Evolutionary conservation across 2,888 invertebrate genomes (phyloP).

Genomic region (Coenonympha arcania): DNA sequence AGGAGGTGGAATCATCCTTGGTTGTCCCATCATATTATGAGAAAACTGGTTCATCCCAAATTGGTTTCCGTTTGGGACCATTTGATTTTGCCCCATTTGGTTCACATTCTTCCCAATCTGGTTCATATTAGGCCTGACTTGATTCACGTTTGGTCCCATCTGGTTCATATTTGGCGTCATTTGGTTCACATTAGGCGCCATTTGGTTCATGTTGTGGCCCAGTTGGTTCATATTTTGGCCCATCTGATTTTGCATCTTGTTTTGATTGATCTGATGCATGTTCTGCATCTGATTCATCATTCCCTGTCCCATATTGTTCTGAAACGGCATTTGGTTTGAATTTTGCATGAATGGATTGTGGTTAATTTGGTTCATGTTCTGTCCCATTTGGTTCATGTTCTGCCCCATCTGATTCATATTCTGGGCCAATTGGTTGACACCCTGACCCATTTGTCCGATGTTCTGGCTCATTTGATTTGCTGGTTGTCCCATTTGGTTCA

Average conservation of each 20-base stretch:
- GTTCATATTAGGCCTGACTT: constrained; percentile 31
- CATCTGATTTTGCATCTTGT: constrained; percentile 37
- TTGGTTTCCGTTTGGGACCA: constrained; percentile 56
- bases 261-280: constrained; percentile 34
- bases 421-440: constrained; percentile 33
- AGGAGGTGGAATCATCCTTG: constrained; percentile 60
- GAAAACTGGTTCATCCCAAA: constrained; percentile 55
- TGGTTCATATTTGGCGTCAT: constrained; percentile 33
- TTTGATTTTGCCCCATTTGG: constrained; percentile 35
- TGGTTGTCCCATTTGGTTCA: constrained; percentile 31
- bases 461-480: constrained; percentile 39
- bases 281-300: constrained; percentile 35
- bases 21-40: constrained; percentile 53
- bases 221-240: constrained; percentile 41
- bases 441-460: constrained; percentile 31
- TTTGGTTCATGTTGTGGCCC: constrained; percentile 38
- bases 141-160: constrained; percentile 35
- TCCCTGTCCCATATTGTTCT: constrained; percentile 40
- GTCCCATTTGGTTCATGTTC: constrained; percentile 39
- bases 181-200: constrained; percentile 34
- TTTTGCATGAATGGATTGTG: constrained; percentile 36
- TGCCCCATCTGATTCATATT: constrained; percentile 38
- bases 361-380: constrained; percentile 35
- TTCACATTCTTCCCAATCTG: constrained; percentile 35
- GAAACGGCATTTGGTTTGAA: constrained; percentile 35